phyloP scores from a whole-genome alignment of 2,797 vertebrate genomes.

The Kryptopterus vitreolus region DNA sequence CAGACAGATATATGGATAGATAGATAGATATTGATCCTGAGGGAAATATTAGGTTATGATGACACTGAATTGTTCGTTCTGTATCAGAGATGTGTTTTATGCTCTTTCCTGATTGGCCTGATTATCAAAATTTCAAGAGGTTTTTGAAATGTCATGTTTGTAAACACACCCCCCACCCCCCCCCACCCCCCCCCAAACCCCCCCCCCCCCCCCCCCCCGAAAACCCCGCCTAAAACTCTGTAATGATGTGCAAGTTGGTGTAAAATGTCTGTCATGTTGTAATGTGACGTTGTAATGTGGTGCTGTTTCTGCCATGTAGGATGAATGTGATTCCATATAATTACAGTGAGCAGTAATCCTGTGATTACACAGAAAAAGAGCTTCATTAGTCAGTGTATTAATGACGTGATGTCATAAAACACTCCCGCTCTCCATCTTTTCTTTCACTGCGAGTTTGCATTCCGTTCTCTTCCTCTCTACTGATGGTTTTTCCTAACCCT shows the following conservation, averaged over 20 bases:
- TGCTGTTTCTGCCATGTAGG: constrained; percentile 18
- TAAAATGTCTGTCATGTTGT: neutral
- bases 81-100: neutral
- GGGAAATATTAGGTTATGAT: too few species aligned
- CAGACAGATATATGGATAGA: too few species aligned
- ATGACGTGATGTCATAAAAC: constrained; percentile 32
- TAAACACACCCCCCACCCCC: too few species aligned
- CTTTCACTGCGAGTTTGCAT: neutral
- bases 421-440: constrained; percentile 17
- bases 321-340: constrained; percentile 40
- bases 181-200: too few species aligned
- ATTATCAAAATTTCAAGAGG: neutral
- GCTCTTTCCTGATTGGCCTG: neutral
- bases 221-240: too few species aligned
- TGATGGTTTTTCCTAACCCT: constrained; percentile 24
- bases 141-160: too few species aligned
- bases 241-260: neutral
- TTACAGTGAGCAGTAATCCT: constrained; percentile 47
- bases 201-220: too few species aligned
- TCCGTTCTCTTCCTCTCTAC: constrained; percentile 27
- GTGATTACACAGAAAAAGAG: constrained; percentile 42
- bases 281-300: neutral
- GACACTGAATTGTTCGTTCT: neutral
- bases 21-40: too few species aligned
- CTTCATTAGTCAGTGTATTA: constrained; percentile 47